Conservation (phyloP, 2,113 vertebrate species). For the human (Homo sapiens) region GRCh38 chr6:34597501-34598000, state of each 20-base stretch:
- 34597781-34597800: neutral
- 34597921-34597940: neutral
- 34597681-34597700: neutral
- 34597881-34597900: neutral
- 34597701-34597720: neutral
- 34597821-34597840: neutral
- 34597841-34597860: neutral
- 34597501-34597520: neutral
- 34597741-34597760: slow-evolving; percentile 12
- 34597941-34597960: neutral
- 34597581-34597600: neutral
- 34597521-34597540: neutral
- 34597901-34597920: neutral
- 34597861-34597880: neutral
- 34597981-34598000: neutral
- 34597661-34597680: neutral
- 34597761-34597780: slow-evolving; percentile 32
- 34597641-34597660: neutral
- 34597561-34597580: neutral
- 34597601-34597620: neutral
- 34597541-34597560: neutral
- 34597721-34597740: neutral
- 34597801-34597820: neutral
- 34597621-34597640: neutral
- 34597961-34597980: neutral